Evolutionary conservation across 2,888 invertebrate genomes (phyloP), one percentile per base, ranked within the genome.

Genomic region (Lasioglossum vierecki): DNA sequence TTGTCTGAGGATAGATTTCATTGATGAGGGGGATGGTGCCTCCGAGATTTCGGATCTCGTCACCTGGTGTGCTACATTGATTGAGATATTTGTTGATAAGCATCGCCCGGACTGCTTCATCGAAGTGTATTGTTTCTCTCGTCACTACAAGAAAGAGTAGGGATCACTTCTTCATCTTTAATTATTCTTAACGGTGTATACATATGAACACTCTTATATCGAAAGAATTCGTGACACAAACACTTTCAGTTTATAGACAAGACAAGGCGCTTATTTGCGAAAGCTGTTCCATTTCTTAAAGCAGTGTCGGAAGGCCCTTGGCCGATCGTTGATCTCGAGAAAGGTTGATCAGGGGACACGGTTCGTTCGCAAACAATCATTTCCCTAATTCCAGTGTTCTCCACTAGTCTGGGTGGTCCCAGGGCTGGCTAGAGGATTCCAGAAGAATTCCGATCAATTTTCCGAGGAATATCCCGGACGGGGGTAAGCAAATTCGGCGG

Each of bases 401-500:
- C 63, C 30, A 15, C 15, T 15, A 13, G 30, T 39, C 9, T 22
- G 68, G 68, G 68, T 68, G 68, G 68, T 68, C 68, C 22, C 66
- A 30, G 30, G 30, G 18, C 35, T 35, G 22, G 22, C 39, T 30
- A 30, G 35, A 68, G 6, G 35, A 35, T 18, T 39, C 18, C 22
- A 9, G 18, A 39, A 5, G 60, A 26, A 60, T 74, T 66, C 39
- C 15, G 35, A 57, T 72, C 13, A 41, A 57, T 66, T 76, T 75
- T 72, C 39, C 68, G n/a, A 6, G n/a, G 15, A 22, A 41, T 77
- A 66, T 74, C 35, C 13, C n/a, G 60, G 74, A 73, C 71, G 60
- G 73, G 77, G 82, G 88, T 83, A 90, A 90, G 89, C 89, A 89
- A 88, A 85, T 91, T 90, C 88, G 85, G 79, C 46, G 76, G 74